Conservation (phyloP, 2,113 vertebrate species). For the Lamprologus lemairii region DNA sequence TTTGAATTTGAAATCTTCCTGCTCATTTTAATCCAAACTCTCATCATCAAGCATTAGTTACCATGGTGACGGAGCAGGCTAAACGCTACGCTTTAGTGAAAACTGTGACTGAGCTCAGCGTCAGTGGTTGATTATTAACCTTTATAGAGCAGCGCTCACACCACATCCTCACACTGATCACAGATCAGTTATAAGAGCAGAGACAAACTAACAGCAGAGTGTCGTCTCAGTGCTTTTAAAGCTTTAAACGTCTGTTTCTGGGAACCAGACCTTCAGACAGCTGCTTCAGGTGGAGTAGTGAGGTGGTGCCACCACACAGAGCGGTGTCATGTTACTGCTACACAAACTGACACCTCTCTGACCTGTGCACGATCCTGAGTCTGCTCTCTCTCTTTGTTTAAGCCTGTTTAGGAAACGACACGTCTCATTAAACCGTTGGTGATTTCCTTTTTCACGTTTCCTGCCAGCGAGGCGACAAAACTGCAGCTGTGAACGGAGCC, state of each 20-base stretch:
- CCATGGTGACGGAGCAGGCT: fast-evolving
- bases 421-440: fast-evolving
- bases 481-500: neutral
- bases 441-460: neutral
- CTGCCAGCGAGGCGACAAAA: neutral
- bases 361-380: neutral
- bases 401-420: fast-evolving
- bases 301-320: neutral
- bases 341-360: neutral
- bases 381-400: neutral
- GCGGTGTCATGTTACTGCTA: fast-evolving
- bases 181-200: fast-evolving
- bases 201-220: neutral
- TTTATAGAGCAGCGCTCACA: neutral
- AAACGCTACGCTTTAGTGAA: fast-evolving
- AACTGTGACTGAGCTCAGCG: neutral
- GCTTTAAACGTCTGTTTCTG: neutral
- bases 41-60: neutral
- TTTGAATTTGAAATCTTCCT: neutral
- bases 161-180: neutral
- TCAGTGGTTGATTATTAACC: neutral
- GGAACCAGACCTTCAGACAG: neutral
- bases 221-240: neutral
- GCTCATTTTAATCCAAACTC: neutral
- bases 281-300: neutral